These are phyloP conservation scores for Cyanistes caeruleus DNA, from an alignment of 2,113 vertebrate genomes.

Conservation along the genomic window DNA sequence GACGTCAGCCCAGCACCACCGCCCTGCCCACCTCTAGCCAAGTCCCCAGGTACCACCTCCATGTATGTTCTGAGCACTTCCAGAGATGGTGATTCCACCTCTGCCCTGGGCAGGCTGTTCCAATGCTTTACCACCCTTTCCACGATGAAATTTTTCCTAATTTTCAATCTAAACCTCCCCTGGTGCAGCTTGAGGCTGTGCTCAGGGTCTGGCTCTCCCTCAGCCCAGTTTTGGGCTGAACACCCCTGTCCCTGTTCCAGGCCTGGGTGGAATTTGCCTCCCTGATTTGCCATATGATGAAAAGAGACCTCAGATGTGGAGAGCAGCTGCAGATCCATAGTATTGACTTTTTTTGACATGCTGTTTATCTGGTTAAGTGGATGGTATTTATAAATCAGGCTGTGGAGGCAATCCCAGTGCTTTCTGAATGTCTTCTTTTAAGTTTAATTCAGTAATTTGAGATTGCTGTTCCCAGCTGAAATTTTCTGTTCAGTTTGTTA, in stretches of 20 bases:
- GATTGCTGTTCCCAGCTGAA: background rate
- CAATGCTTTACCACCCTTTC: background rate
- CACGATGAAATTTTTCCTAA: background rate
- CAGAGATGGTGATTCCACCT: background rate
- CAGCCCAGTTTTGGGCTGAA: background rate
- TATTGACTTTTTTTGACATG: conserved; percentile 39
- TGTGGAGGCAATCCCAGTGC: background rate
- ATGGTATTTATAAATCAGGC: conserved; percentile 40
- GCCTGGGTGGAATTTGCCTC: background rate
- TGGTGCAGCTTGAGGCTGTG: background rate
- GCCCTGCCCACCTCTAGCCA: background rate
- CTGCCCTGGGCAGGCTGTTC: background rate
- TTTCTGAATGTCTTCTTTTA: background rate
- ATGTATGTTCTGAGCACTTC: fast-evolving
- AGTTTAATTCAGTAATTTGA: background rate
- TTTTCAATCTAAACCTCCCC: background rate
- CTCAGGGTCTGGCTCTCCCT: background rate
- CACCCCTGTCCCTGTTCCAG: background rate
- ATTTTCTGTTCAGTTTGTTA: background rate
- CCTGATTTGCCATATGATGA: background rate
- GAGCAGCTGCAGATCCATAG: conserved; percentile 30
- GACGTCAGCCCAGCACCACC: background rate
- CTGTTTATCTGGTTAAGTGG: conserved; percentile 35
- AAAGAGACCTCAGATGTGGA: conserved; percentile 2
- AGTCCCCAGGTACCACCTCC: background rate